These are phyloP conservation scores for Ailurus styani DNA, from an alignment of 2,113 vertebrate species.

Conservation along the genomic window DNA sequence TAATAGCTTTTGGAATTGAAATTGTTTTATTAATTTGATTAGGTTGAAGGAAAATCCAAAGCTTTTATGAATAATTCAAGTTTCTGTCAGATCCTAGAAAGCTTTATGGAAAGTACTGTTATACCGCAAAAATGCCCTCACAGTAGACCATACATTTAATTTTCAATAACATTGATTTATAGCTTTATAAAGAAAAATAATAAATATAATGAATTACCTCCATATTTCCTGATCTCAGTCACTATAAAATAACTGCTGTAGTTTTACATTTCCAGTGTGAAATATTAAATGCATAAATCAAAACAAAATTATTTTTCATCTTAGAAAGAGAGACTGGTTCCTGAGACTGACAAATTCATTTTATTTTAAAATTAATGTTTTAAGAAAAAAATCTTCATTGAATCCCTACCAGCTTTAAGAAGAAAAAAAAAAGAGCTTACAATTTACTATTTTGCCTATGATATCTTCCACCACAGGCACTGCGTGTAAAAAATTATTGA, in stretches of 20 bases:
- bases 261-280: constrained; percentile 91
- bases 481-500: constrained; percentile 23
- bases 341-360: constrained; percentile 91
- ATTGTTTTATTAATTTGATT: constrained; percentile 83
- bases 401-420: constrained; percentile 66
- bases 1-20: constrained; percentile 78
- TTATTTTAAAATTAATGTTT: constrained; percentile 88
- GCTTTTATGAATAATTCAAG: constrained; percentile 88
- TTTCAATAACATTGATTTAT: constrained; percentile 91
- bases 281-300: constrained; percentile 99
- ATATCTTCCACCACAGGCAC: constrained; percentile 46
- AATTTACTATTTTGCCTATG: constrained; percentile 59
- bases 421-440: constrained; percentile 37
- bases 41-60: constrained; percentile 77
- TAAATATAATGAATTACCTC: constrained; percentile 93
- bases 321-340: constrained; percentile 82
- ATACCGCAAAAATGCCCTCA: constrained; percentile 78
- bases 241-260: constrained; percentile 85
- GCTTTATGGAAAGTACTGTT: constrained; percentile 86
- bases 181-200: constrained; percentile 93
- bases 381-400: constrained; percentile 75
- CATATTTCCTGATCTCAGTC: constrained; percentile 89
- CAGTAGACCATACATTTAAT: constrained; percentile 86
- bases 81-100: constrained; percentile 84
- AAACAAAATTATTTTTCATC: constrained; percentile 88